Evolutionary conservation across 2,888 invertebrate genomes (phyloP).

Genomic region (Slavum lentiscoides): DNA sequence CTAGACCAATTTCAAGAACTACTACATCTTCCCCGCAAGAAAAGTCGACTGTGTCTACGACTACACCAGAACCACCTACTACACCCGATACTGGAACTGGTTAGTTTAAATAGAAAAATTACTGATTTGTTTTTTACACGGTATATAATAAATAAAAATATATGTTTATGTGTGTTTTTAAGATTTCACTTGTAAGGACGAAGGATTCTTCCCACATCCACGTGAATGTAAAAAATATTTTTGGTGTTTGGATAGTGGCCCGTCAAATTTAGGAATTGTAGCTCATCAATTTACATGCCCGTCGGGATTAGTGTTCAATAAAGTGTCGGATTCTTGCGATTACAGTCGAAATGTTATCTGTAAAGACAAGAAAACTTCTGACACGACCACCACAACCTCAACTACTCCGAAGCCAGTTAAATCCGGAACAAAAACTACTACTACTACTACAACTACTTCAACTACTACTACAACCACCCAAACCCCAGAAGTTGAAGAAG

Average conservation of each 20-base stretch:
- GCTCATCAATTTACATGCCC: slow-evolving; percentile 93
- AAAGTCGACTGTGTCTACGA: slow-evolving; percentile 61
- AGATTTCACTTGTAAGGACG: slow-evolving; percentile 90
- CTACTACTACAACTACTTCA: slow-evolving; percentile 60
- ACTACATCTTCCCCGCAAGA: slow-evolving; percentile 65
- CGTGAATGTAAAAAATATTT: slow-evolving; percentile 92
- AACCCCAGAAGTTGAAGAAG: slow-evolving; percentile 56
- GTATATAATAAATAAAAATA: not conserved
- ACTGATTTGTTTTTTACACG: not conserved
- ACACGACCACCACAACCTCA: slow-evolving; percentile 60
- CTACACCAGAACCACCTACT: slow-evolving; percentile 81
- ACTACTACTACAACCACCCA: slow-evolving; percentile 59
- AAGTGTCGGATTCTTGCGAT: slow-evolving; percentile 88
- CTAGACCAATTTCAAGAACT: slow-evolving; percentile 59
- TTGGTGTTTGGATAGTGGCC: slow-evolving; percentile 89
- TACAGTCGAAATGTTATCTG: slow-evolving; percentile 86
- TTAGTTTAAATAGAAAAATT: slow-evolving; percentile 59
- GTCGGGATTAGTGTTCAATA: slow-evolving; percentile 87
- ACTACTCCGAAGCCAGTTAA: slow-evolving; percentile 60
- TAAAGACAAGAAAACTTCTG: slow-evolving; percentile 66
- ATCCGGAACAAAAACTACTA: slow-evolving; percentile 62
- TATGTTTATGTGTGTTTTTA: slow-evolving; percentile 56
- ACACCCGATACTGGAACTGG: slow-evolving; percentile 87
- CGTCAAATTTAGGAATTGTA: slow-evolving; percentile 85
- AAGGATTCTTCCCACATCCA: slow-evolving; percentile 90